Conservation (phyloP, 2,113 vertebrate genomes). For the Colius striatus region DNA sequence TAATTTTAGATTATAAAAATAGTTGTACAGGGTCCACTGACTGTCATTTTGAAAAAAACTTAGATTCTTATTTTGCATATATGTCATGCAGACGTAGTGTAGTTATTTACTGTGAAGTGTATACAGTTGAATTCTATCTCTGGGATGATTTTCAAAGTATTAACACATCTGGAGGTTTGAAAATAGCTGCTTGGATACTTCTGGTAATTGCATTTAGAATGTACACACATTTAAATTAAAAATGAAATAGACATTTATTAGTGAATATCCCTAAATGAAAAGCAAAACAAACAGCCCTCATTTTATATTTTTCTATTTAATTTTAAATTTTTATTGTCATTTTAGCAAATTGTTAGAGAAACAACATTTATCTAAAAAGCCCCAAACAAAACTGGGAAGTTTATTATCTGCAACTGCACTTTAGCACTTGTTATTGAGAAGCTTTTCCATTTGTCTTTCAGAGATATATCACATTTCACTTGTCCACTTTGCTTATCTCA, state of each 20-base stretch:
- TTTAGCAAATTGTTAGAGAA: background rate
- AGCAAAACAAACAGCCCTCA: background rate
- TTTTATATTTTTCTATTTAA: background rate
- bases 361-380: background rate
- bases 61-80: background rate
- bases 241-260: background rate
- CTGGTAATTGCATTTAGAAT: background rate
- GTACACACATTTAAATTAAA: background rate
- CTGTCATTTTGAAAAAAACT: background rate
- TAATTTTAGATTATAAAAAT: background rate
- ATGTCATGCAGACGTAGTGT: background rate
- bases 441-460: background rate
- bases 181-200: background rate
- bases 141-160: background rate
- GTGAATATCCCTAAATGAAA: background rate
- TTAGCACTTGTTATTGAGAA: background rate
- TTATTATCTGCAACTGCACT: background rate
- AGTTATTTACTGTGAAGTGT: background rate
- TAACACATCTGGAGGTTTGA: background rate
- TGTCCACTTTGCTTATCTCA: background rate
- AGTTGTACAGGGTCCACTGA: background rate
- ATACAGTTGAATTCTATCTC: background rate
- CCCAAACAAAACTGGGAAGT: background rate
- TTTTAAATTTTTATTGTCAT: background rate
- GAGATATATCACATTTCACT: background rate